Evolutionary conservation across 2,797 vertebrate species (phyloP).

Genomic region (Trachurus trachurus): DNA sequence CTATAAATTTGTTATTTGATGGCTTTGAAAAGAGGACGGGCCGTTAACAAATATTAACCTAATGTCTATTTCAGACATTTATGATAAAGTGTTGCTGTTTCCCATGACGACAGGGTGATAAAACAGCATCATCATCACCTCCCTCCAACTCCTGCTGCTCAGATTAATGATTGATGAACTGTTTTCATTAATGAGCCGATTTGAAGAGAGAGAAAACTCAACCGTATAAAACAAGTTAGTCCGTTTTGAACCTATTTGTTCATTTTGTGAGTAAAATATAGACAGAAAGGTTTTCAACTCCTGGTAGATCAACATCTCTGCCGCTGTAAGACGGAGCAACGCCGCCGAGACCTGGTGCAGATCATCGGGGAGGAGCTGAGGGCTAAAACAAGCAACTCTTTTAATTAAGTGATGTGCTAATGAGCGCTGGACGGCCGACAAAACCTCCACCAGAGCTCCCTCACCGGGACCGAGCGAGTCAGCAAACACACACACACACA

Average conservation of each 20-base stretch:
- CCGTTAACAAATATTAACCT: too few species aligned
- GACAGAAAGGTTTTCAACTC: background rate
- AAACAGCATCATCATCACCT: too few species aligned
- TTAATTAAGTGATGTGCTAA: conserved; percentile 41
- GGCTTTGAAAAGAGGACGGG: too few species aligned
- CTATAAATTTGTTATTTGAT: too few species aligned
- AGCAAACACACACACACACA: conserved; percentile 31
- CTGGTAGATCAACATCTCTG: conserved; percentile 4
- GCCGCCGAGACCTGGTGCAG: background rate
- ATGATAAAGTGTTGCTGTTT: too few species aligned
- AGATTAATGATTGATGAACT: background rate
- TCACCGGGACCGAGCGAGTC: conserved; percentile 11
- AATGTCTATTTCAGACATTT: too few species aligned
- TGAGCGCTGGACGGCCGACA: conserved; percentile 7
- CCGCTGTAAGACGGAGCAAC: background rate
- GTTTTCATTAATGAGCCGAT: background rate
- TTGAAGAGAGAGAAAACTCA: too few species aligned
- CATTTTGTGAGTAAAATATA: too few species aligned
- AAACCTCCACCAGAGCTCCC: background rate
- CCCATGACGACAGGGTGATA: background rate
- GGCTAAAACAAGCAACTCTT: conserved; percentile 21
- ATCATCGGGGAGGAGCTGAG: background rate
- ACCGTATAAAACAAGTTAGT: too few species aligned
- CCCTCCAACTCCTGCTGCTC: too few species aligned
- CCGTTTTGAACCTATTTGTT: background rate